Base-by-base conservation (phyloP, 2,888 invertebrate genomes). In the Lapara coniferarum region DNA sequence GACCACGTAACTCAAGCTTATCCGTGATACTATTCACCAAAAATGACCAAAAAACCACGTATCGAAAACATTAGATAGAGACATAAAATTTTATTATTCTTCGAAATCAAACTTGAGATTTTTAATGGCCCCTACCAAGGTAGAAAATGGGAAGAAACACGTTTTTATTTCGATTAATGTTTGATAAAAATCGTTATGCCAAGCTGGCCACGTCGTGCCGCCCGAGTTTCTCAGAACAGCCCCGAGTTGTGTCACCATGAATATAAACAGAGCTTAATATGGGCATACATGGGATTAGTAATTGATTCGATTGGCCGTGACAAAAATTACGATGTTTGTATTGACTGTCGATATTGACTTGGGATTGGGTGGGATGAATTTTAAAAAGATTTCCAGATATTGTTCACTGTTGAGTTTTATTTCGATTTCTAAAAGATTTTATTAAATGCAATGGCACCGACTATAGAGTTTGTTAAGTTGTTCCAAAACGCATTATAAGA, bases 31-130 rank as follows among this genome's bases (percentile, higher is more conserved):
- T 63, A 63, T 63, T 49, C 19, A 46, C 6, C 59, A 7, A 63
- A 49, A 19, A 63, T 63, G 10, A 63, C 19, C 13, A 49, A 49
- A 63, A 14, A 16, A 13, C 19, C 63, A 63, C 63, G 49, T 63
- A 63, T 63, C 63, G 63, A 63, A 63, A 16, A 63, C 63, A 63
- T 49, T 49, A 81, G 82, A 84, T 84, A 80, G 77, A 86, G 87
- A 82, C 84, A 87, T 87, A 85, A 87, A 85, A 87, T 87, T 87
- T 87, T 86, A 87, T 83, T 77, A 77, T 83, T 82, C 82, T 71
- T 72, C 75, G 84, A 84, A 80, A 78, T 78, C 76, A 72, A 55
- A 74, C 63, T 49, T 49, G 46, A 63, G 63, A 63, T 63, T 63
- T 63, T 63, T 63, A 63, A 63, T 63, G 49, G 63, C 63, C 63